Conservation (phyloP, 2,113 vertebrate genomes). For the Macrotis lagotis region DNA sequence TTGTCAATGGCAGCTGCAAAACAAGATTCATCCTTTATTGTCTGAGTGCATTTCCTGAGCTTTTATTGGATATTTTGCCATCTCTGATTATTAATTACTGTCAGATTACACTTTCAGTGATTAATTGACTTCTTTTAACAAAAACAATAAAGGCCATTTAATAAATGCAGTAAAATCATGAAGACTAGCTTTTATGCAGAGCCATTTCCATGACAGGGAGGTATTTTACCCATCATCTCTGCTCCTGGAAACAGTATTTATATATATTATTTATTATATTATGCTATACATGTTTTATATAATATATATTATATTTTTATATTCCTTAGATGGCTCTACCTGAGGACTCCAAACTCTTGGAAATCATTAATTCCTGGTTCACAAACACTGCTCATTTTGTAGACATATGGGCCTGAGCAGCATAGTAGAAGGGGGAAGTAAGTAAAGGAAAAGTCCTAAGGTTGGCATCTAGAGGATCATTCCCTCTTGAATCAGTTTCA, state of each 20-base stretch:
- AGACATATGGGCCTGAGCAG: conserved; percentile 26
- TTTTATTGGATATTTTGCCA: conserved; percentile 72
- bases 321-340: background rate
- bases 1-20: conserved; percentile 35
- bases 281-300: background rate
- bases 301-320: background rate
- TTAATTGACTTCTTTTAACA: conserved; percentile 81
- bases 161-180: conserved; percentile 69
- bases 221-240: background rate
- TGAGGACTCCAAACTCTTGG: conserved; percentile 17
- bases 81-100: conserved; percentile 84
- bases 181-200: conserved; percentile 35
- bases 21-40: conserved; percentile 72
- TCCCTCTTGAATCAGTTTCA: conserved; percentile 3
- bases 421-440: background rate
- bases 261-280: conserved; percentile 4
- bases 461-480: background rate
- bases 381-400: conserved; percentile 13
- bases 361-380: conserved; percentile 31
- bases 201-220: conserved; percentile 39
- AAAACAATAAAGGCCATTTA: conserved; percentile 82
- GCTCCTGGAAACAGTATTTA: background rate
- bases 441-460: background rate
- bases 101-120: conserved; percentile 80
- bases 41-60: conserved; percentile 64